Base-by-base conservation (phyloP, 2,797 vertebrate genomes). In the Rallus crepitans region DNA sequence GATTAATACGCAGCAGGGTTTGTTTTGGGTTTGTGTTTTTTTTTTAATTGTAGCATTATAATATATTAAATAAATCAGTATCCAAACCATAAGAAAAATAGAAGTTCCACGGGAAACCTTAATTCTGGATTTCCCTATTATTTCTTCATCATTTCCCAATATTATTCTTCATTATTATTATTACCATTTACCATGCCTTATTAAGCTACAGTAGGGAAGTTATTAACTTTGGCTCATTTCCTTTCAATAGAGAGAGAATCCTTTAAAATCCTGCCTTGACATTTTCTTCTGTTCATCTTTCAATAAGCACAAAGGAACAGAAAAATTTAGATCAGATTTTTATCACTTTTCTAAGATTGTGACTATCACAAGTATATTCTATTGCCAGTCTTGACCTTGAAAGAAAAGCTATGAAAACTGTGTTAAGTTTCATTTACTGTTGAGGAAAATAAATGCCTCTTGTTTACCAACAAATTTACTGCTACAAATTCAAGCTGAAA, bases 211-310 rank as follows among this genome's bases (percentile, higher is more conserved):
- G 30, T 45, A 82, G 27, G 15, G 63, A 95, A 89, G 52, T 52
- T 90, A 92, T 76, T 72, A 87, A 76, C 63, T 79, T 79, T 68
- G 25, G 28, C 45, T 94, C 30, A 93, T 95, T 92, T 92, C 66
- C 66, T 79, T 90, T 89, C 56, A 87, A 56, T 39, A 76, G 7
- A 79, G 33, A 81, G 15, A 70, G 10, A 85, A 92, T 81, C 37
- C 31, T 48, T 71, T 59, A 82, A 92, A 94, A 72, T 65, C 27
- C 18, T 61, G 3, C 39, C 31, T 80, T 87, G 7, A 5, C 13
- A 16, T 82, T 89, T 83, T 75, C 17, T 83, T 89, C 40, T 53
- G 4, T 47, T 57, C 3, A 48, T 68, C 31, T 91, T 72, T 82
- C 63, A 93, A 16, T 24, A 85, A 72, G 20, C 12, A 42, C 6